Conservation (phyloP, 2,113 vertebrate genomes). For the Ibidorhyncha struthersii region DNA sequence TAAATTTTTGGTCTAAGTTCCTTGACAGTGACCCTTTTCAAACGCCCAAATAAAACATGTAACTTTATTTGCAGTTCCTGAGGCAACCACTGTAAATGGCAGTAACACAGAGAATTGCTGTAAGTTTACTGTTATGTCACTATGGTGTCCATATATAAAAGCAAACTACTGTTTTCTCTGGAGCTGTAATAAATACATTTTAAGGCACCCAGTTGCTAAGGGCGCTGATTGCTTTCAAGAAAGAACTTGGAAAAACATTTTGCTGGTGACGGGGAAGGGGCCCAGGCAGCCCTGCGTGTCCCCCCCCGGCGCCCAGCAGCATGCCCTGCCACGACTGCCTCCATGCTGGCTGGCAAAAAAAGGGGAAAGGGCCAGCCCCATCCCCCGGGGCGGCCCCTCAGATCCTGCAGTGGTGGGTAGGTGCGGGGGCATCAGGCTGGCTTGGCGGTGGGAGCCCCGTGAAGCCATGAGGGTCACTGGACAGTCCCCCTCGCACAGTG, state of each 20-base stretch:
- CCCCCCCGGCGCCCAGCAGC: not conserved
- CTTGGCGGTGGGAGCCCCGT: not conserved
- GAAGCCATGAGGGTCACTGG: not conserved
- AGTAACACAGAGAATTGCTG: constrained; percentile 49
- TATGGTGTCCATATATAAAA: constrained; percentile 69
- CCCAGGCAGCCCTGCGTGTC: not conserved
- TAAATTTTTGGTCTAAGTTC: not conserved
- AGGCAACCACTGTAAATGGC: constrained; percentile 61
- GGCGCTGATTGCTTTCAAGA: not conserved
- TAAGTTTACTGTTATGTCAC: constrained; percentile 71
- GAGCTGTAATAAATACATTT: constrained; percentile 58
- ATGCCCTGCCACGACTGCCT: accelerated
- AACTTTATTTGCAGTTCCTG: constrained; percentile 65
- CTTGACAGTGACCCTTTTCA: constrained; percentile 45
- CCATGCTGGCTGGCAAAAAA: not conserved
- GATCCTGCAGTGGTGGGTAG: too few relatives aligned
- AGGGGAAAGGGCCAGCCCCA: not conserved
- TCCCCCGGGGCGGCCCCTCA: accelerated
- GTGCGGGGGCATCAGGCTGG: not conserved
- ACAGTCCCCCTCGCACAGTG: accelerated
- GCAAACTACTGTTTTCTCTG: constrained; percentile 64
- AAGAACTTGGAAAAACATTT: not conserved
- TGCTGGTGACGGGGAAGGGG: not conserved
- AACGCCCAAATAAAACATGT: constrained; percentile 39
- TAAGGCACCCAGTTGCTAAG: constrained; percentile 60